phyloP scores from a whole-genome alignment of 1,140 invertebrate genomes.

The Babylonia areolata region DNA sequence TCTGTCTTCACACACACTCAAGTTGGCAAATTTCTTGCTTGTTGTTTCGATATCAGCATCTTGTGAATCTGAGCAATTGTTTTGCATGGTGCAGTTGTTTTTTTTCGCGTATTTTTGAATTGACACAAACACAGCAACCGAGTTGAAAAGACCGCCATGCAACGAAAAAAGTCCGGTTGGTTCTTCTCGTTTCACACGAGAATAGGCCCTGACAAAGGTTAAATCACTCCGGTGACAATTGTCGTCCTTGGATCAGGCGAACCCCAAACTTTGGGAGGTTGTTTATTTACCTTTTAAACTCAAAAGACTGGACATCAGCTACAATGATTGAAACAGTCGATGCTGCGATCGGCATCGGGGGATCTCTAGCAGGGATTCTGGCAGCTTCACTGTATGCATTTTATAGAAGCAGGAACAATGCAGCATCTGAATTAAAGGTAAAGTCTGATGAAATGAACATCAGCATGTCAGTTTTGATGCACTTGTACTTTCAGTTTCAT shows the following conservation, averaged over 20 bases:
- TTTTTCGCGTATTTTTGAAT: not conserved
- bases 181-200: not conserved
- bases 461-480: too few species aligned
- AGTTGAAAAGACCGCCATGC: not conserved
- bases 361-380: constrained; percentile 36
- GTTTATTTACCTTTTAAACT: too few species aligned
- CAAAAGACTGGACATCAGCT: not conserved
- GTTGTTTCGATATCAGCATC: constrained; percentile 4
- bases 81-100: too few species aligned
- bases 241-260: too few species aligned
- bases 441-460: not conserved
- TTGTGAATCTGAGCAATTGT: not conserved
- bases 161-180: not conserved
- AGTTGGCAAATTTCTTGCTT: constrained; percentile 24
- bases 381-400: constrained; percentile 45
- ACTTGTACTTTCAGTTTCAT: too few species aligned
- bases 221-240: not conserved
- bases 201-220: not conserved
- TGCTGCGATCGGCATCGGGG: constrained; percentile 27
- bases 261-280: too few species aligned
- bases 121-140: not conserved
- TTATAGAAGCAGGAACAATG: constrained; percentile 41
- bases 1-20: constrained; percentile 23
- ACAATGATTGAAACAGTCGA: constrained; percentile 32
- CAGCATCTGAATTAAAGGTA: constrained; percentile 51